A percentile compares a stretch with the other conserved stretches of the same genome.
Conservation (phyloP, 2,797 vertebrate genomes). For the Chelidonichthys spinosus region DNA sequence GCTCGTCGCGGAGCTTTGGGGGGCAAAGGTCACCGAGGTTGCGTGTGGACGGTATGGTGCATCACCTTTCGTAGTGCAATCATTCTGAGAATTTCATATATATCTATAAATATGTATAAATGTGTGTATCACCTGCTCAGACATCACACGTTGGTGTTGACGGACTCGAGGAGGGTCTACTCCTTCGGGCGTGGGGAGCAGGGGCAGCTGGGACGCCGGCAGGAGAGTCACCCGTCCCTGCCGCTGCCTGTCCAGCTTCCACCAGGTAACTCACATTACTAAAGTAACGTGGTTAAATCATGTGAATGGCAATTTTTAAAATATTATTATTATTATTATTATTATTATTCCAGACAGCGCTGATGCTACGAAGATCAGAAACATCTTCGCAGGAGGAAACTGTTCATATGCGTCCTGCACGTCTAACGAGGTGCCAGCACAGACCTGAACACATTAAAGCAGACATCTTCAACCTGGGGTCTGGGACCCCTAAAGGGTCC, state of each 20-base stretch:
- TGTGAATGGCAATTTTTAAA: not conserved
- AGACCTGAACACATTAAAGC: not conserved
- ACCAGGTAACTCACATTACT: constrained; percentile 45
- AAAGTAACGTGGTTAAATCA: not conserved
- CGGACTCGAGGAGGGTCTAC: constrained; percentile 80
- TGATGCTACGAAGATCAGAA: constrained; percentile 12
- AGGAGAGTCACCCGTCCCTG: constrained; percentile 69
- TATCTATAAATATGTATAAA: too few species aligned
- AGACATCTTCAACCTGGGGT: too few species aligned
- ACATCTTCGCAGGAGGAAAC: constrained; percentile 69
- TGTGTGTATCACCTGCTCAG: constrained; percentile 59
- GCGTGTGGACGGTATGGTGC: constrained; percentile 87
- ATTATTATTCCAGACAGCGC: constrained; percentile 37
- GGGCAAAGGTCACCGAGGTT: constrained; percentile 80
- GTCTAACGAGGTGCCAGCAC: constrained; percentile 34
- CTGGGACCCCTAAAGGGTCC: too few species aligned
- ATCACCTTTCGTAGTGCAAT: not conserved
- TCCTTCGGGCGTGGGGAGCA: constrained; percentile 84
- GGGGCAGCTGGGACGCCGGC: constrained; percentile 80
- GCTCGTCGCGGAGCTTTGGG: constrained; percentile 84
- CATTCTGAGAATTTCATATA: not conserved
- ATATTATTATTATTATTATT: not conserved
- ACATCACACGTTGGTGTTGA: constrained; percentile 84
- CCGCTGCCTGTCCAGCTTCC: constrained; percentile 81
- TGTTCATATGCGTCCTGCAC: constrained; percentile 55